Evolutionary conservation across 2,888 invertebrate genomes (phyloP).

Genomic region (Nomada goodeniana): DNA sequence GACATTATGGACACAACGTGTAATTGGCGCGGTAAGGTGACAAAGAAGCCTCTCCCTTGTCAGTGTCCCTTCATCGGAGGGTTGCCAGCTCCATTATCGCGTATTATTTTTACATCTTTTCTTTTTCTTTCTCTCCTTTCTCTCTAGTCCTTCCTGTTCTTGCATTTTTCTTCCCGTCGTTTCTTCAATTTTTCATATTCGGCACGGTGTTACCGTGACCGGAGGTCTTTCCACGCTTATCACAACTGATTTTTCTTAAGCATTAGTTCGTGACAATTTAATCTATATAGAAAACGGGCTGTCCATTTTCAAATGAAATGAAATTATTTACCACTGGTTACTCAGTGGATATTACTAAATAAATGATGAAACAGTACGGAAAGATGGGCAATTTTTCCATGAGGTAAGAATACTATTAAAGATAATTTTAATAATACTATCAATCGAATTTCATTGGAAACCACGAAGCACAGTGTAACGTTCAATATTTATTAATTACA

Average conservation of each 20-base stretch:
- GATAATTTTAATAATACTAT: neutral
- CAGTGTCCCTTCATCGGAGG: conserved; percentile 58
- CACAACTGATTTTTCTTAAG: conserved; percentile 54
- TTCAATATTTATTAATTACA: too few species aligned
- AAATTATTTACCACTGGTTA: neutral
- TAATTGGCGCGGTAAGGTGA: conserved; percentile 82
- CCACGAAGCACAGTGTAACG: too few species aligned
- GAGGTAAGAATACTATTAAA: neutral
- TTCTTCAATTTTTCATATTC: conserved; percentile 4
- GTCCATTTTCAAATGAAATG: neutral
- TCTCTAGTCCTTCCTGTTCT: neutral
- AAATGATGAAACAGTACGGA: too few species aligned
- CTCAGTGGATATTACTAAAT: too few species aligned
- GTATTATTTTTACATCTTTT: conserved; percentile 8
- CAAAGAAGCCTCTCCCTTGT: conserved; percentile 72
- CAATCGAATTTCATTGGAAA: too few species aligned
- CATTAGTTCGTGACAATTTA: conserved; percentile 30
- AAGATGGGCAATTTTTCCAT: neutral
- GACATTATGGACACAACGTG: conserved; percentile 83
- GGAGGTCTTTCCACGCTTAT: conserved; percentile 49
- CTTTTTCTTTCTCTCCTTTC: conserved; percentile 11
- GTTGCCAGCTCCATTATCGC: conserved; percentile 51
- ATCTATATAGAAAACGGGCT: conserved; percentile 29
- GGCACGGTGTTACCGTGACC: conserved; percentile 18
- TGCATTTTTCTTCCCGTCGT: conserved; percentile 8